These are phyloP conservation scores for Campaea margaritaria DNA, from an alignment of 2,888 invertebrate species.

Conservation along the genomic window DNA sequence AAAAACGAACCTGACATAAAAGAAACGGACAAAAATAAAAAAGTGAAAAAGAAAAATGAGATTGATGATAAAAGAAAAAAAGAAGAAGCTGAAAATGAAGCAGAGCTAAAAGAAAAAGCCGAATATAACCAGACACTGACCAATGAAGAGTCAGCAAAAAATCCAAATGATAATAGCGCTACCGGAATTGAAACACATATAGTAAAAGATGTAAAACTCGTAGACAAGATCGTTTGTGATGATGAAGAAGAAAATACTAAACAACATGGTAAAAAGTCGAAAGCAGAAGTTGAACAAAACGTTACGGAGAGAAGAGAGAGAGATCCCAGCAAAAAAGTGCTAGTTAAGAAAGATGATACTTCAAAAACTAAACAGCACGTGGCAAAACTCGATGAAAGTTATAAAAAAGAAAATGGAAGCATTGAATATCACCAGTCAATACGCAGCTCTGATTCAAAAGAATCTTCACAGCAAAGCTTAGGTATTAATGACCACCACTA, in stretches of 20 bases:
- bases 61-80: not conserved
- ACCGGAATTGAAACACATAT: not conserved
- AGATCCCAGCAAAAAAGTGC: constrained; percentile 5
- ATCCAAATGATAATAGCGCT: not conserved
- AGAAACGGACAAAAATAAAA: constrained; percentile 15
- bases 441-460: not conserved
- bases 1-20: not conserved
- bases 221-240: no score
- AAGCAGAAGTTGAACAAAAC: constrained; percentile 6
- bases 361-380: constrained; percentile 29
- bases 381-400: constrained; percentile 34
- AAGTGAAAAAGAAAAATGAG: constrained; percentile 27
- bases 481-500: constrained; percentile 44
- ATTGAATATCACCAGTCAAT: not conserved
- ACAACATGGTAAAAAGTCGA: not conserved
- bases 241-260: not conserved
- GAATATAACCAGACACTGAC: not conserved
- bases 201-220: no score
- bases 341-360: constrained; percentile 3
- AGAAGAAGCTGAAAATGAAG: not conserved
- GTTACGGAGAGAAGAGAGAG: constrained; percentile 29
- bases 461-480: constrained; percentile 13
- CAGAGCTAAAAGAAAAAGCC: not conserved
- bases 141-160: not conserved
- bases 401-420: constrained; percentile 29